phyloP scores from a whole-genome alignment of 2,797 vertebrate genomes.

The Gephyroberyx darwinii region DNA sequence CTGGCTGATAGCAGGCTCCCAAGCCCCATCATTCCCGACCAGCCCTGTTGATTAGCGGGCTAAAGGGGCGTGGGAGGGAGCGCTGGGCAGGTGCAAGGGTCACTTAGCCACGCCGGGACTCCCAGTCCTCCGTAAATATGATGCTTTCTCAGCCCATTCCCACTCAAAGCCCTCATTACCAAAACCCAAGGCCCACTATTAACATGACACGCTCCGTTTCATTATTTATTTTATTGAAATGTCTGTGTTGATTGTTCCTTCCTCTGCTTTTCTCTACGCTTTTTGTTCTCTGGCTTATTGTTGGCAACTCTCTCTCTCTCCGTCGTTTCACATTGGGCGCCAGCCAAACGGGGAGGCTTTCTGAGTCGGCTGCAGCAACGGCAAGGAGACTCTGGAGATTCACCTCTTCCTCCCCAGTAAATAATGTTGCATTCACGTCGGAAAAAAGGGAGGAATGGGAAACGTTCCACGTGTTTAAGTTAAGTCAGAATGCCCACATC shows the following conservation, averaged over 20 bases:
- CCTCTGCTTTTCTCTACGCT: slow-evolving; percentile 3
- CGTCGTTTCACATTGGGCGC: slow-evolving; percentile 54
- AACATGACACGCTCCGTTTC: slow-evolving; percentile 38
- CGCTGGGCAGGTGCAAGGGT: slow-evolving; percentile 40
- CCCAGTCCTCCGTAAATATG: slow-evolving; percentile 36
- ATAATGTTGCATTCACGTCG: slow-evolving; percentile 34
- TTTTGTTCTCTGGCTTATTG: slow-evolving; percentile 30
- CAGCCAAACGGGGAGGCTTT: slow-evolving; percentile 55
- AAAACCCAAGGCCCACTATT: slow-evolving; percentile 51
- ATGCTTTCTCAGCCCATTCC: slow-evolving; percentile 30
- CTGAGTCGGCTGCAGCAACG: slow-evolving; percentile 49
- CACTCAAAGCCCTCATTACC: slow-evolving; percentile 53
- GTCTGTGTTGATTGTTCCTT: slow-evolving; percentile 3
- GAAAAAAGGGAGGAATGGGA: slow-evolving; percentile 1
- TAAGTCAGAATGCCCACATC: neutral
- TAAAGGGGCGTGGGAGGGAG: slow-evolving; percentile 36
- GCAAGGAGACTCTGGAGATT: slow-evolving; percentile 56
- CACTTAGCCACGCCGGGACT: slow-evolving; percentile 26
- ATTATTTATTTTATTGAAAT: slow-evolving; percentile 17
- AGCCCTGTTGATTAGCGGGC: slow-evolving; percentile 62
- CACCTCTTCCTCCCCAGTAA: slow-evolving; percentile 37
- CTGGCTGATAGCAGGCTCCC: slow-evolving; percentile 72
- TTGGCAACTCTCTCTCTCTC: slow-evolving; percentile 28
- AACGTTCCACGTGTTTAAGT: neutral
- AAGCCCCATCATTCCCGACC: slow-evolving; percentile 41